phyloP scores from a whole-genome alignment of 1,140 invertebrate species.

The Bradysia coprophila region DNA sequence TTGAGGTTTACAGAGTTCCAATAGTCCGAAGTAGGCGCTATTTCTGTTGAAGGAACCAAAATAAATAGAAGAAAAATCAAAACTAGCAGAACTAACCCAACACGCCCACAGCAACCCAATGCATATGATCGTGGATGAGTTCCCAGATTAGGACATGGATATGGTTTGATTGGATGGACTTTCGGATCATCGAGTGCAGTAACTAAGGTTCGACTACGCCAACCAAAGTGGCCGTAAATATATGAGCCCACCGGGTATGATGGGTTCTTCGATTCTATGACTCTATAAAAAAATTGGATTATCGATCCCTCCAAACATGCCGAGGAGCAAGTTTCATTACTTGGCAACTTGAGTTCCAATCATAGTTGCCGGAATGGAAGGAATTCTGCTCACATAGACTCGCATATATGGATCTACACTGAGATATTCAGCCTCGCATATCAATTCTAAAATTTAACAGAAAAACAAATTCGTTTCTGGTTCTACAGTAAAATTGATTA shows the following conservation, averaged over 20 bases:
- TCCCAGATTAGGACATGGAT: slow-evolving; percentile 18
- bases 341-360: slow-evolving; percentile 41
- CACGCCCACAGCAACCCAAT: slow-evolving; percentile 20
- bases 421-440: slow-evolving; percentile 43
- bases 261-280: slow-evolving; percentile 30
- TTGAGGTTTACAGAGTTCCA: slow-evolving; percentile 48
- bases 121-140: slow-evolving; percentile 14
- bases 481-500: too few species aligned
- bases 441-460: slow-evolving; percentile 40
- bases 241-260: slow-evolving; percentile 32
- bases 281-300: slow-evolving; percentile 9
- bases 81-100: slow-evolving; percentile 20
- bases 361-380: slow-evolving; percentile 32
- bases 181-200: slow-evolving; percentile 10
- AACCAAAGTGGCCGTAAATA: slow-evolving; percentile 33
- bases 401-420: slow-evolving; percentile 58
- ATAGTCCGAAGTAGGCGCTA: slow-evolving; percentile 53
- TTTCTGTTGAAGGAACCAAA: slow-evolving; percentile 21
- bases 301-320: too few species aligned
- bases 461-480: too few species aligned
- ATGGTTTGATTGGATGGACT: slow-evolving; percentile 3
- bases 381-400: slow-evolving; percentile 23
- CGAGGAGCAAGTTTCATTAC: too few species aligned
- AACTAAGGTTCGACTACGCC: slow-evolving; percentile 29
- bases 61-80: background rate